phyloP scores from a whole-genome alignment of 2,797 vertebrate species.

The Intellagama lesueurii region DNA sequence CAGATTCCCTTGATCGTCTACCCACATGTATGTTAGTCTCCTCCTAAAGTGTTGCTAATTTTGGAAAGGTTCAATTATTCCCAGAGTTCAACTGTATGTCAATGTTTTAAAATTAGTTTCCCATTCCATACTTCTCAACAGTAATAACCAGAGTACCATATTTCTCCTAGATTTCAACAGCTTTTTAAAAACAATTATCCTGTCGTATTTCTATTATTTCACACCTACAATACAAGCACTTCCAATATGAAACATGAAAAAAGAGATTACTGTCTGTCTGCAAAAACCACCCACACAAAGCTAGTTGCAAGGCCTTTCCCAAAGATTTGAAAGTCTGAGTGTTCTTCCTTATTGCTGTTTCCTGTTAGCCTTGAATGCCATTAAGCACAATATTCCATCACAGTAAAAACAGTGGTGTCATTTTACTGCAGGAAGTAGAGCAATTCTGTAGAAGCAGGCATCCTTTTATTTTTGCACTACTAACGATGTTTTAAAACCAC shows the following conservation, averaged over 20 bases:
- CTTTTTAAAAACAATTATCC: background rate
- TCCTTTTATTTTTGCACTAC: background rate
- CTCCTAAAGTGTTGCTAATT: fast-evolving
- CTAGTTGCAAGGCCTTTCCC: background rate
- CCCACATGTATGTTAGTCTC: fast-evolving
- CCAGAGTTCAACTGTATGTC: background rate
- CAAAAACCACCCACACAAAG: background rate
- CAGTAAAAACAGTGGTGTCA: background rate
- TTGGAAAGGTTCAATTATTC: background rate
- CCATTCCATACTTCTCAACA: background rate
- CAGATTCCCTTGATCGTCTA: conserved; percentile 50
- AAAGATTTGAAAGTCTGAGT: background rate
- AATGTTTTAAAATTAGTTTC: fast-evolving
- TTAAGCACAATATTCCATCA: background rate
- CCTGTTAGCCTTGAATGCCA: background rate
- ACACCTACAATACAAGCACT: fast-evolving
- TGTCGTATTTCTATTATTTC: background rate
- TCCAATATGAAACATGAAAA: background rate
- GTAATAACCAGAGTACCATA: fast-evolving
- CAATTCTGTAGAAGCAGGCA: background rate
- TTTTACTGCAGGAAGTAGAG: background rate
- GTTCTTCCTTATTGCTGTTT: background rate
- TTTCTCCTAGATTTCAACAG: background rate
- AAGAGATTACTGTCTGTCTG: background rate
- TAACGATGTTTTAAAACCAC: background rate